phyloP scores from a whole-genome alignment of 1,140 invertebrate species.

The Ladona fulva region DNA sequence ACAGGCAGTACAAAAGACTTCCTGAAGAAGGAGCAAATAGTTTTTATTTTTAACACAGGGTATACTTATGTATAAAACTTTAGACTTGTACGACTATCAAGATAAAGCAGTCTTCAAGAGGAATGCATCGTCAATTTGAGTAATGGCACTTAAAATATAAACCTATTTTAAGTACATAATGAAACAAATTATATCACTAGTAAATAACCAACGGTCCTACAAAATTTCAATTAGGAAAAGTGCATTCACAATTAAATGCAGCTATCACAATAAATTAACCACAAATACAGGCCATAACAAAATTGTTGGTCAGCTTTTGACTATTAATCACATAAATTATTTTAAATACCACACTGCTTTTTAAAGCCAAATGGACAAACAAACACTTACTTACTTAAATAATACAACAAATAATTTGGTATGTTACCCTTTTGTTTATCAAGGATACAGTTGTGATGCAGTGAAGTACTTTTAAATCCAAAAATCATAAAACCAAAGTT shows the following conservation, averaged over 20 bases:
- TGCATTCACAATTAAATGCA: neutral
- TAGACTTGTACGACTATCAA: neutral
- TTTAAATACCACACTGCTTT: neutral
- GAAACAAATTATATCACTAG: neutral
- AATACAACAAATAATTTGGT: neutral
- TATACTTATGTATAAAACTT: neutral
- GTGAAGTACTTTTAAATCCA: neutral
- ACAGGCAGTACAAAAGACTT: conserved; percentile 1
- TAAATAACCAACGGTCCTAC: neutral
- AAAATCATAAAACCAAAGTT: conserved; percentile 21
- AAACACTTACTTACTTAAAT: neutral
- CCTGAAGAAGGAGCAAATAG: neutral
- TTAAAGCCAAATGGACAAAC: neutral
- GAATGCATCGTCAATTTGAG: neutral
- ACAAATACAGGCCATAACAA: neutral
- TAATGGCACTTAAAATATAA: neutral
- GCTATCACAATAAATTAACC: neutral
- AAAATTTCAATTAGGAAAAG: neutral
- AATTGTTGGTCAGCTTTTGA: neutral
- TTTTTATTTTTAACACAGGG: neutral
- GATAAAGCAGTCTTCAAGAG: neutral
- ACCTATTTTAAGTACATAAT: neutral
- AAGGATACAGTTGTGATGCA: neutral
- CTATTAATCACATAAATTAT: neutral
- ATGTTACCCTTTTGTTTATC: neutral